A percentile compares a stretch with the other conserved stretches of the same genome.
These are phyloP conservation scores for Columba livia DNA, from an alignment of 2,113 vertebrate genomes.

Conservation along the genomic window DNA sequence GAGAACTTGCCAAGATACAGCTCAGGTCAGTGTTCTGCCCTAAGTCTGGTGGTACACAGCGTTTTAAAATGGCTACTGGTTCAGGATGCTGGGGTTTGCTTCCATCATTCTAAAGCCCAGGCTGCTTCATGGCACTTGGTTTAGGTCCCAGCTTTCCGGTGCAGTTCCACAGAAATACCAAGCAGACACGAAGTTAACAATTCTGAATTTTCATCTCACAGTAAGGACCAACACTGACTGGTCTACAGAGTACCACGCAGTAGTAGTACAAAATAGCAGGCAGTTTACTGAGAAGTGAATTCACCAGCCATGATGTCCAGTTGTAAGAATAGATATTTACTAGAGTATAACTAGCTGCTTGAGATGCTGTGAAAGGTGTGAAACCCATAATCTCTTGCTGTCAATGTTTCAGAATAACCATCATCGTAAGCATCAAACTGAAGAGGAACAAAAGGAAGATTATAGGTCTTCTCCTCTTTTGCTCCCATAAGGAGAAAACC, in stretches of 20 bases:
- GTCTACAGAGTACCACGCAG: neutral
- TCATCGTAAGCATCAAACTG: neutral
- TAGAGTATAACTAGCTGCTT: neutral
- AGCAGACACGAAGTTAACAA: neutral
- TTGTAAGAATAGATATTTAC: neutral
- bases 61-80: neutral
- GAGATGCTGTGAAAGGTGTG: neutral
- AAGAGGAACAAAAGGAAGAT: neutral
- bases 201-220: neutral
- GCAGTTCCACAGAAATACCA: neutral
- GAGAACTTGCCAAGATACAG: neutral
- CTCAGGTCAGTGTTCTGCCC: neutral
- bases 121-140: neutral
- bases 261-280: neutral
- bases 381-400: neutral
- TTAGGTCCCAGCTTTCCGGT: neutral
- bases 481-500: neutral
- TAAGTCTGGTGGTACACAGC: rapidly evolving
- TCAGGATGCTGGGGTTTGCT: neutral
- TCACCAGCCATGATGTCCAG: too few species aligned
- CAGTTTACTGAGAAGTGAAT: neutral
- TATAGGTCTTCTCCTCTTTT: neutral
- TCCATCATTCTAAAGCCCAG: neutral
- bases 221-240: neutral
- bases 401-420: neutral